phyloP scores from a whole-genome alignment of 1,140 invertebrate species.

The Drosophila elegans region DNA sequence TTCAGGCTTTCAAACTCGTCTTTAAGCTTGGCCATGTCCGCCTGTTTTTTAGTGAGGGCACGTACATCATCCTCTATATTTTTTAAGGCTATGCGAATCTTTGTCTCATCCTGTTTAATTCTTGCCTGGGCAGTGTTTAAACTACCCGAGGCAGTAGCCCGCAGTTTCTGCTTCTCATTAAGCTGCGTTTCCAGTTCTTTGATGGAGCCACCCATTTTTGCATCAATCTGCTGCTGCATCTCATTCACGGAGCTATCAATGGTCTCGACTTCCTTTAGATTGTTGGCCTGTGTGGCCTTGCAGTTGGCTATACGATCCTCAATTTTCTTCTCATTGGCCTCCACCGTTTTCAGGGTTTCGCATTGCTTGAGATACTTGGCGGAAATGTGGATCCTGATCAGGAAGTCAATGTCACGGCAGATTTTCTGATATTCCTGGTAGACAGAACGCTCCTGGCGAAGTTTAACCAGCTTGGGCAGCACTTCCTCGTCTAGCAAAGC shows the following conservation, averaged over 20 bases:
- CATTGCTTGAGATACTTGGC: constrained; percentile 67
- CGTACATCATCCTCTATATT: constrained; percentile 90
- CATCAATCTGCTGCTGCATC: constrained; percentile 87
- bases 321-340: constrained; percentile 65
- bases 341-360: constrained; percentile 59
- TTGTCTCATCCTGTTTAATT: constrained; percentile 89
- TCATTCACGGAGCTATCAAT: constrained; percentile 86
- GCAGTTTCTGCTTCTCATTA: constrained; percentile 88
- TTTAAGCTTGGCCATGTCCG: constrained; percentile 88
- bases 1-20: constrained; percentile 90
- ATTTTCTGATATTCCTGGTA: constrained; percentile 96
- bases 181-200: constrained; percentile 89
- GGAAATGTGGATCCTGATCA: constrained; percentile 87
- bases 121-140: constrained; percentile 89
- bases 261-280: constrained; percentile 86
- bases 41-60: constrained; percentile 88
- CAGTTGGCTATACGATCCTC: constrained; percentile 59
- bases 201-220: constrained; percentile 88
- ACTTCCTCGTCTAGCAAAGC: constrained; percentile 94
- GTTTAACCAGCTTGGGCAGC: constrained; percentile 93
- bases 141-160: constrained; percentile 89
- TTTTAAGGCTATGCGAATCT: constrained; percentile 89
- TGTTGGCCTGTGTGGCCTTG: constrained; percentile 86
- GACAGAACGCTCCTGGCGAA: constrained; percentile 93
- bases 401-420: constrained; percentile 94